A percentile compares a stretch with the other conserved stretches of the same genome.
phyloP scores from a whole-genome alignment of 2,113 vertebrate species.

The Galemys pyrenaicus region DNA sequence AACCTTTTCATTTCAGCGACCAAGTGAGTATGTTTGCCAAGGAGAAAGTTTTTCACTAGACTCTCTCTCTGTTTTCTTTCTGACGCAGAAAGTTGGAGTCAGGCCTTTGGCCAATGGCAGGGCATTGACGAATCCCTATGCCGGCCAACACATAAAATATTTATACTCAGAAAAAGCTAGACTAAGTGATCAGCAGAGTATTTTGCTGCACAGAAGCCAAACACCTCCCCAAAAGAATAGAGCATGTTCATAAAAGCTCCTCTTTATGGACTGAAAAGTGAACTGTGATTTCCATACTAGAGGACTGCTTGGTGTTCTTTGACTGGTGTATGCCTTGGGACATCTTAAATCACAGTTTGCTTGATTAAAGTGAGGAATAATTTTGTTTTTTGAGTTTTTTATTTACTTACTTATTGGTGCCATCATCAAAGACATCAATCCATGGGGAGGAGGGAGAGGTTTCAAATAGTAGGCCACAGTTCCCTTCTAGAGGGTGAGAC shows the following conservation, averaged over 20 bases:
- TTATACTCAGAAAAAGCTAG: conserved; percentile 68
- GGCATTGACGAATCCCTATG: conserved; percentile 50
- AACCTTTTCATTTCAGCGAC: conserved; percentile 79
- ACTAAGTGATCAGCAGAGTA: conserved; percentile 70
- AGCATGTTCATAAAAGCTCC: conserved; percentile 45
- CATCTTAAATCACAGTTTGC: conserved; percentile 60
- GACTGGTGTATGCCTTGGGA: background rate
- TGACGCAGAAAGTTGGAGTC: conserved; percentile 75
- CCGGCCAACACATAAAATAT: conserved; percentile 72
- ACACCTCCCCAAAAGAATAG: conserved; percentile 48
- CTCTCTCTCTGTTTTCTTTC: conserved; percentile 66
- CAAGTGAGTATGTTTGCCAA: conserved; percentile 68
- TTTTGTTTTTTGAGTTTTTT: background rate
- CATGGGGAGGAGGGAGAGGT: conserved; percentile 42
- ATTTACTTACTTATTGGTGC: background rate
- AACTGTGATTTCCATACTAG: background rate
- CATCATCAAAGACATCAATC: conserved; percentile 3
- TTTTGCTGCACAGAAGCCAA: conserved; percentile 63
- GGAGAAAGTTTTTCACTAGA: conserved; percentile 73
- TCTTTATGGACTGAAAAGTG: background rate
- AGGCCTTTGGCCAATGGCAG: conserved; percentile 73
- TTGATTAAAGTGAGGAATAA: conserved; percentile 48
- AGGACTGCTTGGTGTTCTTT: background rate
- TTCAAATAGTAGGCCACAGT: conserved; percentile 73
- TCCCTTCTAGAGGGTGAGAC: conserved; percentile 68